Evolutionary conservation across 2,888 invertebrate species (phyloP), one percentile per base, ranked within the genome.

Genomic region (Diarsia rubi): DNA sequence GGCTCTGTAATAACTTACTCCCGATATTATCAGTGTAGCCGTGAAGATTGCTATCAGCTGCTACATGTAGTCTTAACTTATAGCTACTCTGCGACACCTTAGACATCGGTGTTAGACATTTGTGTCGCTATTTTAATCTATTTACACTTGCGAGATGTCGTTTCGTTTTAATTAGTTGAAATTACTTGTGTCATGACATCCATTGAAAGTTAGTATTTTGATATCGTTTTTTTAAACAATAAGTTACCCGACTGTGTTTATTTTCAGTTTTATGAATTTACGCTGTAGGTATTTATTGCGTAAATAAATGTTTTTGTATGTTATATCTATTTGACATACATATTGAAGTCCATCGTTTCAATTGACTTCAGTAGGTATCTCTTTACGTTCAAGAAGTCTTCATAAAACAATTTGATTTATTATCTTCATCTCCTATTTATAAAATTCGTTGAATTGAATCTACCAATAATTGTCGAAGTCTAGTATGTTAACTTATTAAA

Each of bases 31-130:
- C 85, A 47, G 45, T 52, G 14, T 44, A 68, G 75, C 79, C 75
- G 84, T 82, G 79, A 79, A 85, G 85, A 85, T 85, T 64, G 68
- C 82, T 79, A 85, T 85, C 85, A 57, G 21, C 37, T 60, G 69
- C 21, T 69, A 76, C 75, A 83, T 76, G 66, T 49, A 64, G 66
- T 21, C 24, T 44, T 79, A 69, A 67, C n/a, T 73, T 73, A 69
- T 66, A 52, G 73, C 63, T 69, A 19, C 31, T 78, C 54, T 72
- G 42, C 64, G 62, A 81, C 62, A 82, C 47, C 54, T 54, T 54
- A 4, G 70, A 64, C 27, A 67, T 27, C n/a, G 19, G 19, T 69
- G 45, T 78, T 27, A 59, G 49, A 64, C 21, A 64, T 60, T 69
- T 63, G 52, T 47, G 42, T 31, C 4, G 24, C 21, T 27, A 24